Evolutionary conservation across 2,797 vertebrate genomes (phyloP).

Genomic region (Microhierax caerulescens): DNA sequence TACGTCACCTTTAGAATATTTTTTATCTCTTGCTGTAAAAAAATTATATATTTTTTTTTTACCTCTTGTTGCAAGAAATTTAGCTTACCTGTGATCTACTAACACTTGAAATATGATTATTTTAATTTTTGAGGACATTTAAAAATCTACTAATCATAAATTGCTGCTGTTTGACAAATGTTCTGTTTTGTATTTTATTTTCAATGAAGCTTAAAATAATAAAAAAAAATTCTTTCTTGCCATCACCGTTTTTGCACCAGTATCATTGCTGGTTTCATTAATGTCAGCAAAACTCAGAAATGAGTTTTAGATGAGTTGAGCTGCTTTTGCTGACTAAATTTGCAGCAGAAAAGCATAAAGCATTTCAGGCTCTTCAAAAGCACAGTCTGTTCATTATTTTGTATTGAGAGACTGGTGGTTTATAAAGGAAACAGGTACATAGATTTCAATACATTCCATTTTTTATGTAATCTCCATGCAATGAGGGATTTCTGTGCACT

Average conservation of each 20-base stretch:
- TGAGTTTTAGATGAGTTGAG: constrained; percentile 40
- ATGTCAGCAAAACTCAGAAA: constrained; percentile 50
- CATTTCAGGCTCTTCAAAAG: neutral
- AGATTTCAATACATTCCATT: neutral
- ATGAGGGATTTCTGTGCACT: neutral
- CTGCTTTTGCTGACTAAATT: constrained; percentile 43
- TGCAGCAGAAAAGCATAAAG: constrained; percentile 12
- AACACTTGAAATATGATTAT: neutral
- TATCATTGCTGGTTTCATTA: constrained; percentile 11
- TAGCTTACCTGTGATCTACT: neutral
- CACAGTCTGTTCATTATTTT: neutral
- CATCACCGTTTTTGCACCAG: neutral
- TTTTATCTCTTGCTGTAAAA: neutral
- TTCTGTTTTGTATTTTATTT: neutral
- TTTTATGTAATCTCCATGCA: neutral
- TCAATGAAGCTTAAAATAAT: neutral
- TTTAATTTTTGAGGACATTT: neutral
- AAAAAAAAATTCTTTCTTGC: neutral
- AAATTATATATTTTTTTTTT: neutral
- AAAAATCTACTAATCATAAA: neutral
- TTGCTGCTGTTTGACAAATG: neutral
- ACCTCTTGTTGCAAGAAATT: neutral
- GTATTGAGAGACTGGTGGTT: neutral
- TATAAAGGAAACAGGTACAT: neutral
- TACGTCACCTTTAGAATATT: neutral